Conservation (phyloP, 2,113 vertebrate genomes). For the Nematolebias whitei region DNA sequence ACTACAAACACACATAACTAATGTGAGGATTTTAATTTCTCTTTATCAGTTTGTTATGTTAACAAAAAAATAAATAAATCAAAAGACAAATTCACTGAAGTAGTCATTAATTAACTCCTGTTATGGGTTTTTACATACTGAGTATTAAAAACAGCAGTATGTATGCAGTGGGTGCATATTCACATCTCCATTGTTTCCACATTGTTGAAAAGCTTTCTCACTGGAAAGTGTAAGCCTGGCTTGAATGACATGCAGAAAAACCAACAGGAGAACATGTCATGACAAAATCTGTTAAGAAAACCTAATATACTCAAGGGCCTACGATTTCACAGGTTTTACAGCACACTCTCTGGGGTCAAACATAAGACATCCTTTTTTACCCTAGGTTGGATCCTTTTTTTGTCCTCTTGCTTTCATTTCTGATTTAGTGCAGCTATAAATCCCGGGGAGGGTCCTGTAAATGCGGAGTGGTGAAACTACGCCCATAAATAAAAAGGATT, state of each 20-base stretch:
- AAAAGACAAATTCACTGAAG: too few relatives aligned
- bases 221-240: constrained; percentile 43
- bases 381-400: constrained; percentile 61
- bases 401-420: constrained; percentile 66
- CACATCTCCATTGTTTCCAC: constrained; percentile 52
- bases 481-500: constrained; percentile 74
- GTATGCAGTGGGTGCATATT: constrained; percentile 56
- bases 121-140: constrained; percentile 30
- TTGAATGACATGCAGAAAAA: constrained; percentile 49
- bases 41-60: constrained; percentile 33
- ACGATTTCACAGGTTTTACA: constrained; percentile 52
- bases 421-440: constrained; percentile 75
- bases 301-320: constrained; percentile 35
- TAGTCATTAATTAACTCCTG: too few relatives aligned
- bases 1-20: constrained; percentile 11
- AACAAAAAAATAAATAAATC: constrained; percentile 40
- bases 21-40: constrained; percentile 24
- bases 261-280: constrained; percentile 53
- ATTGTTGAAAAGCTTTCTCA: constrained; percentile 33
- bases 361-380: constrained; percentile 51
- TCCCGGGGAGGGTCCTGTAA: constrained; percentile 73
- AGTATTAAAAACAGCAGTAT: constrained; percentile 55
- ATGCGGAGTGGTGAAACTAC: constrained; percentile 57
- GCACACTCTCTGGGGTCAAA: constrained; percentile 40
- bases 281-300: constrained; percentile 46